phyloP scores from a whole-genome alignment of 2,888 invertebrate species.

The Bugula neritina region DNA sequence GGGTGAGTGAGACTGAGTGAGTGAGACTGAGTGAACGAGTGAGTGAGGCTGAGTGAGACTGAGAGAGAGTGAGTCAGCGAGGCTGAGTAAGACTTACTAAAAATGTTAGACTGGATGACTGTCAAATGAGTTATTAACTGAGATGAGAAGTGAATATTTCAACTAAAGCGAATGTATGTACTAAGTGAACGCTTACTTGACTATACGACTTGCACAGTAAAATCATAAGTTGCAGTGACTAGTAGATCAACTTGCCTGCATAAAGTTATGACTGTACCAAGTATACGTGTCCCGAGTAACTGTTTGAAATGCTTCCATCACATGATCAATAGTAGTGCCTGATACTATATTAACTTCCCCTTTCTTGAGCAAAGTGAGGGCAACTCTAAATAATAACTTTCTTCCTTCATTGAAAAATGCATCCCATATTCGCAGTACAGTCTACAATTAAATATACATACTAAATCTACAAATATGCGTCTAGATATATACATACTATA shows the following conservation, averaged over 20 bases:
- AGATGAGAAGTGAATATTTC: too few relatives aligned
- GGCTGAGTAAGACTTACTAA: neutral
- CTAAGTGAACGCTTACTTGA: too few relatives aligned
- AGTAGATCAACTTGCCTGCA: constrained; percentile 66
- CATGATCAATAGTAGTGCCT: constrained; percentile 72
- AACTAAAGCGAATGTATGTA: too few relatives aligned
- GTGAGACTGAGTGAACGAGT: neutral
- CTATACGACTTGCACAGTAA: too few relatives aligned
- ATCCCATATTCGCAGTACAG: constrained; percentile 90
- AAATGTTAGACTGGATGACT: neutral
- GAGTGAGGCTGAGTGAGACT: neutral
- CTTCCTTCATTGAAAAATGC: constrained; percentile 89
- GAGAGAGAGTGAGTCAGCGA: neutral
- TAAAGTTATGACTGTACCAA: constrained; percentile 80
- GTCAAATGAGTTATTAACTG: too few relatives aligned
- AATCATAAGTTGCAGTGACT: too few relatives aligned
- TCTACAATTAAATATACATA: too few relatives aligned
- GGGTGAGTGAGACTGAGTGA: neutral
- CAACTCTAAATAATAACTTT: constrained; percentile 84
- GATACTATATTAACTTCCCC: constrained; percentile 61
- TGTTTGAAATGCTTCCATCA: constrained; percentile 75
- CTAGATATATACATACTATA: too few relatives aligned
- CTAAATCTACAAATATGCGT: too few relatives aligned
- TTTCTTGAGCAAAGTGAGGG: constrained; percentile 68
- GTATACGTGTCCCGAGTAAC: constrained; percentile 73